Base-by-base conservation (phyloP, 2,113 vertebrate species). In the Rhabdomys dilectus region DNA sequence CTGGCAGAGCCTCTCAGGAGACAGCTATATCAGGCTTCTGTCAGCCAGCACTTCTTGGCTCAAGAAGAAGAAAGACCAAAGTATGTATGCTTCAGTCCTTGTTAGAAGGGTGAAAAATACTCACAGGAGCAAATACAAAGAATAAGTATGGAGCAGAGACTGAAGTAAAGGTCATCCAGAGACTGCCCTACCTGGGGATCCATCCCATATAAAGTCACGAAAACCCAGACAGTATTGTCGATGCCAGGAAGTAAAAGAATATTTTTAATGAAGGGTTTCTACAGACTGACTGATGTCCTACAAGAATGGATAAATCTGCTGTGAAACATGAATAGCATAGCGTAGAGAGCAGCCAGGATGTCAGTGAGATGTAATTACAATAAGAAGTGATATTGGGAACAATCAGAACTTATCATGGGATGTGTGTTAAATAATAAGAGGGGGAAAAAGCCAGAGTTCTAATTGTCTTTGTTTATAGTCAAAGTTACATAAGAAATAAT, bases 311-410 rank as follows among this genome's bases (percentile, higher is more conserved):
- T 31, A 13, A 15, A 10, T 73, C 16, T 78, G 5, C 24, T 94
- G 12, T 5, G 42, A 21, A 77, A 21, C 16, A 3, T 86, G 31
- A 13, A 34, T 51, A 64, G 2, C 5, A 29, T 10, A 2, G 12
- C 73, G 4, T 2, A 0, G 9, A 51, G 7, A 19, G 2, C 51
- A 84, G 58, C 36, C 51, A 34, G 13, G 6, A 29, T 13, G 34
- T 31, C 17, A 31, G 2, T 11, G 22, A 36, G 17, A 73, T 2
- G 11, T 10, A 13, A 42, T 29, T n/a, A 31, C 2, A 10, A 75
- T 10, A 8, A 1, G 6, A n/a, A 77, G 17, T 11, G 16, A 22
- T 21, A 1, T 2, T 31, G 1, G 10, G 22, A 2, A 3, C 15
- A 29, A 31, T 66, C 64, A 91, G 45, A 72, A 53, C 13, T 26